Conservation (phyloP, 2,113 vertebrate genomes). For the Grus americana region DNA sequence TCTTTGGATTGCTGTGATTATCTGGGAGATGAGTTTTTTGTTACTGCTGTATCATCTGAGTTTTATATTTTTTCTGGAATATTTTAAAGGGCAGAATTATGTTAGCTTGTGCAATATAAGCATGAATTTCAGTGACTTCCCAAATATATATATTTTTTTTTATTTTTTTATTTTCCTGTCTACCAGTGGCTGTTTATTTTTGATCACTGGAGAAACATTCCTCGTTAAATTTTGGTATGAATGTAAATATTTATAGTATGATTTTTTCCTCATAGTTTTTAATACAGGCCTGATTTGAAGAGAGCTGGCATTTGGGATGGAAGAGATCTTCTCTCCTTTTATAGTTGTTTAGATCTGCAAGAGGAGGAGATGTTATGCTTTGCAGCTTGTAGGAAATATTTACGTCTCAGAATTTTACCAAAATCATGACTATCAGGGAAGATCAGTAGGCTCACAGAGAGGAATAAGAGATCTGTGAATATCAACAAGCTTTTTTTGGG, state of each 20-base stretch:
- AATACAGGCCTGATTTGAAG: neutral
- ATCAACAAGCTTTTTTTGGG: neutral
- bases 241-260: neutral
- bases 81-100: neutral
- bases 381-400: neutral
- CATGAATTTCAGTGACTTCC: neutral
- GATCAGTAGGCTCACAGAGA: neutral
- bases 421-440: neutral
- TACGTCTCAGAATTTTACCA: neutral
- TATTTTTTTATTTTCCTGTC: neutral
- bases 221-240: neutral
- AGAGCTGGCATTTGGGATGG: neutral
- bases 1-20: neutral
- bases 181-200: neutral
- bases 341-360: neutral
- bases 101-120: neutral
- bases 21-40: neutral
- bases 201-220: neutral
- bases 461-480: neutral
- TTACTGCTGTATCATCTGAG: neutral
- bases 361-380: neutral
- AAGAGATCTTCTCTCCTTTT: neutral
- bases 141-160: neutral
- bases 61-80: neutral
- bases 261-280: neutral